Conservation (phyloP, 2,888 invertebrate species). For the Morinoia aosen region DNA sequence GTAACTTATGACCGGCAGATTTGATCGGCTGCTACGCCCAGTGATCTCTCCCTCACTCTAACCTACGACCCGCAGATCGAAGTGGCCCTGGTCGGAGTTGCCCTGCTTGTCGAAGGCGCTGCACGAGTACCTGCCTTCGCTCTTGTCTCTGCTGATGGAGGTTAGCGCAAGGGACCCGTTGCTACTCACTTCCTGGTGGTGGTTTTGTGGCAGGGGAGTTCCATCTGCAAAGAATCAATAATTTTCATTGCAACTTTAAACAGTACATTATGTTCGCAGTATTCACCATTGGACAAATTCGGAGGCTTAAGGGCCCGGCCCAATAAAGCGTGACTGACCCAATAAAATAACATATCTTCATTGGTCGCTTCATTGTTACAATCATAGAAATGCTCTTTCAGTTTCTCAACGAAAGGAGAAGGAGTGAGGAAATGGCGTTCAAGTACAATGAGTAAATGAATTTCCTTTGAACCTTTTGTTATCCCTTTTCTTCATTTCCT, state of each 20-base stretch:
- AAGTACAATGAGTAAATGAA: too few species aligned
- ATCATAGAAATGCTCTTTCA: too few species aligned
- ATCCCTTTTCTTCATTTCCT: too few species aligned
- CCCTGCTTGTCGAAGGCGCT: conserved; percentile 63
- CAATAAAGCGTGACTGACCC: too few species aligned
- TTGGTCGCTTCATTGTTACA: too few species aligned
- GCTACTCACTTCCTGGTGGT: conserved; percentile 63
- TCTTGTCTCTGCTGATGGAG: conserved; percentile 58
- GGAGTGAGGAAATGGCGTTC: too few species aligned
- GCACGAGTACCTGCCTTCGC: conserved; percentile 66
- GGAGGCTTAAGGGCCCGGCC: not conserved
- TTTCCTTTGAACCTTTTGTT: too few species aligned
- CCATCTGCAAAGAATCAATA: conserved; percentile 55
- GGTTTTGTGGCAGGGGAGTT: conserved; percentile 56
- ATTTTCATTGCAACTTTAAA: not conserved
- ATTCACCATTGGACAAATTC: not conserved
- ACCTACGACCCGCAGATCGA: conserved; percentile 60
- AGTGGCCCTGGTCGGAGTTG: conserved; percentile 57
- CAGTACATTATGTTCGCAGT: too few species aligned
- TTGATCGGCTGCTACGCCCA: not conserved
- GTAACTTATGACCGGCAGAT: too few species aligned
- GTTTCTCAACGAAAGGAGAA: too few species aligned
- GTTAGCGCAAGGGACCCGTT: conserved; percentile 64
- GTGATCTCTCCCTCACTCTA: conserved; percentile 14
- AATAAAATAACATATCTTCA: too few species aligned